These are phyloP conservation scores for Cataglyphis hispanica DNA, from an alignment of 1,140 invertebrate genomes.

Conservation along the genomic window DNA sequence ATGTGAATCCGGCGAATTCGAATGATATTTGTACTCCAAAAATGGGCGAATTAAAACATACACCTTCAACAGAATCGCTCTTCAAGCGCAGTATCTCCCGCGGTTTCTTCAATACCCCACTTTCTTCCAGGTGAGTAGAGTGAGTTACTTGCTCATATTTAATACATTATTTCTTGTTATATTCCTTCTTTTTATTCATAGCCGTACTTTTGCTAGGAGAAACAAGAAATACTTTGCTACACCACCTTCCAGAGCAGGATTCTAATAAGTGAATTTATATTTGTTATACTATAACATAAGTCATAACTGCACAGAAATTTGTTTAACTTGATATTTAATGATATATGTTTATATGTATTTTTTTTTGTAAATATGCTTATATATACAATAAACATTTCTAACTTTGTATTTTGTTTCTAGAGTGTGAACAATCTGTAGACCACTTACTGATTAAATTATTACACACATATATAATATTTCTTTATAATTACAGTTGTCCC, in stretches of 20 bases:
- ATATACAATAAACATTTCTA: slow-evolving; percentile 1
- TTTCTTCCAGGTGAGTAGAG: slow-evolving; percentile 77
- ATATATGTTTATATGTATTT: slow-evolving; percentile 18
- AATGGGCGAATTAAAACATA: slow-evolving; percentile 84
- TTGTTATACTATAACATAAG: slow-evolving; percentile 30
- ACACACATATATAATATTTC: too few relatives aligned
- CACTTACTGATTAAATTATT: not conserved
- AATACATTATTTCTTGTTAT: not conserved
- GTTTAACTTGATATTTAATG: slow-evolving; percentile 33
- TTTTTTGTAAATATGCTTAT: slow-evolving; percentile 56
- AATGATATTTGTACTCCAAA: slow-evolving; percentile 79
- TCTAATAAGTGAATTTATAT: slow-evolving; percentile 69
- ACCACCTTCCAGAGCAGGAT: slow-evolving; percentile 81
- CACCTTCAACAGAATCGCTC: slow-evolving; percentile 87
- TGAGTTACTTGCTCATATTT: not conserved
- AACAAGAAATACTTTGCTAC: slow-evolving; percentile 86
- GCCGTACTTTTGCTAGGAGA: slow-evolving; percentile 82
- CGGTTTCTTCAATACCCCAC: slow-evolving; percentile 84
- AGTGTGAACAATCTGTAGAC: not conserved
- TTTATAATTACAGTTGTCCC: too few relatives aligned
- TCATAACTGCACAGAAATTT: not conserved
- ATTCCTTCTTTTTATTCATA: slow-evolving; percentile 64
- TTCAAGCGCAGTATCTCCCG: slow-evolving; percentile 84
- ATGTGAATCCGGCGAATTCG: slow-evolving; percentile 85
- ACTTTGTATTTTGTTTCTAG: not conserved